Conservation (phyloP, 2,113 vertebrate genomes). For the Tricholaema leucomelas region DNA sequence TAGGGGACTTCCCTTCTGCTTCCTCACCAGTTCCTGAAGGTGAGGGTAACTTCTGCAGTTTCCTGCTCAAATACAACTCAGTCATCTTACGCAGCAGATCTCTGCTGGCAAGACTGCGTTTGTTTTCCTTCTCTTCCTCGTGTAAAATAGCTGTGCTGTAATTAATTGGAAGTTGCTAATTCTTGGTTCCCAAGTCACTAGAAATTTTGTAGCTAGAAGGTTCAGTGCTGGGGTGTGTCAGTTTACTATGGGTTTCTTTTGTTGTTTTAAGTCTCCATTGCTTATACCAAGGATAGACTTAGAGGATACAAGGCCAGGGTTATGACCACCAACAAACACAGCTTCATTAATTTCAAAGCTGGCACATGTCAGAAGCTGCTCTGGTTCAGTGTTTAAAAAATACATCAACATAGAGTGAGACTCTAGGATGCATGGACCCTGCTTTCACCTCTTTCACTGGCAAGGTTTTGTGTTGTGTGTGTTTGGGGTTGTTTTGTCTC, state of each 20-base stretch:
- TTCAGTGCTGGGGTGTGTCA: neutral
- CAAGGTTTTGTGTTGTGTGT: neutral
- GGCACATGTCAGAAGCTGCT: neutral
- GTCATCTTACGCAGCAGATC: neutral
- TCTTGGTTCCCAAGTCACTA: neutral
- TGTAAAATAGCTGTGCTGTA: neutral
- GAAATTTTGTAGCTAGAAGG: neutral
- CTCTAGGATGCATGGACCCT: neutral
- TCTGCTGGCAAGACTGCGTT: neutral
- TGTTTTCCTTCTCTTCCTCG: neutral
- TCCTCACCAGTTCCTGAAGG: constrained; percentile 37
- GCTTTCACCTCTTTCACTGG: neutral
- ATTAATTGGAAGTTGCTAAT: neutral
- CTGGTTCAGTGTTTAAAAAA: neutral
- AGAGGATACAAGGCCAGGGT: neutral
- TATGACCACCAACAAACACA: neutral
- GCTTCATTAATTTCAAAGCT: neutral
- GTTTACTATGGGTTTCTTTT: neutral
- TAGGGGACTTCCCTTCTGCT: constrained; percentile 45
- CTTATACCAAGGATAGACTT: neutral
- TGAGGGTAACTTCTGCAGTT: neutral
- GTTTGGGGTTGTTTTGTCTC: neutral
- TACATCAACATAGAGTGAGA: neutral
- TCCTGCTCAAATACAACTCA: neutral
- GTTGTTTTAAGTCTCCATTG: neutral